Conservation (phyloP, 2,113 vertebrate genomes). For the Phylloscopus whistleri region DNA sequence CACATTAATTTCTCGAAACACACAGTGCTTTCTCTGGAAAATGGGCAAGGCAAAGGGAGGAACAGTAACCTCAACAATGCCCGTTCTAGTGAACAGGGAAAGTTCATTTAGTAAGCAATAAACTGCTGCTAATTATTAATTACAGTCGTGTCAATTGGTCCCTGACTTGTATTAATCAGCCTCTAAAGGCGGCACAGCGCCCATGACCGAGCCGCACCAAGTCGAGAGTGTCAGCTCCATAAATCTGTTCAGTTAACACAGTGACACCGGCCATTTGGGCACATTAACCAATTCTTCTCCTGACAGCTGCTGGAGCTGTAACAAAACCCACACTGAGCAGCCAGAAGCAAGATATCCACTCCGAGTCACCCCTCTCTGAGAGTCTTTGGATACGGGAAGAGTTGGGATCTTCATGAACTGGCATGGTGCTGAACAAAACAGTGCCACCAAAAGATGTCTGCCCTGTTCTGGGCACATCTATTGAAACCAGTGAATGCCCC, state of each 20-base stretch:
- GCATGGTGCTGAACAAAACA: background rate
- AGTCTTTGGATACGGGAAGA: background rate
- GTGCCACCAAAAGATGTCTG: background rate
- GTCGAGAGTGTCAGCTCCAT: background rate
- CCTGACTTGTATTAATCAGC: background rate
- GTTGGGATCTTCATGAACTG: background rate
- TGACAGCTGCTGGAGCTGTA: background rate
- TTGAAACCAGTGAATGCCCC: background rate
- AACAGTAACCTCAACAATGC: background rate
- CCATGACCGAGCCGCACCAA: background rate
- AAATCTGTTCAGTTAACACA: background rate
- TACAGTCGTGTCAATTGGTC: background rate
- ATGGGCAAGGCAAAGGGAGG: background rate
- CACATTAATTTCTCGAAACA: background rate
- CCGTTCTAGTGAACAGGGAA: background rate
- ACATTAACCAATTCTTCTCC: background rate
- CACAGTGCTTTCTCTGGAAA: background rate
- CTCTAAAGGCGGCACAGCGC: fast-evolving
- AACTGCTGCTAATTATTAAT: background rate
- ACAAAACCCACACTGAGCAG: background rate
- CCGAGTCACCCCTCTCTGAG: background rate
- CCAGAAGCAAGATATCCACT: background rate
- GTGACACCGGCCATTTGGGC: fast-evolving
- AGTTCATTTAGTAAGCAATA: background rate
- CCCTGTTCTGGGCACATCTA: background rate